Evolutionary conservation across 2,888 invertebrate species (phyloP), one percentile per base, ranked within the genome.

Genomic region (Stenodera caucasica): DNA sequence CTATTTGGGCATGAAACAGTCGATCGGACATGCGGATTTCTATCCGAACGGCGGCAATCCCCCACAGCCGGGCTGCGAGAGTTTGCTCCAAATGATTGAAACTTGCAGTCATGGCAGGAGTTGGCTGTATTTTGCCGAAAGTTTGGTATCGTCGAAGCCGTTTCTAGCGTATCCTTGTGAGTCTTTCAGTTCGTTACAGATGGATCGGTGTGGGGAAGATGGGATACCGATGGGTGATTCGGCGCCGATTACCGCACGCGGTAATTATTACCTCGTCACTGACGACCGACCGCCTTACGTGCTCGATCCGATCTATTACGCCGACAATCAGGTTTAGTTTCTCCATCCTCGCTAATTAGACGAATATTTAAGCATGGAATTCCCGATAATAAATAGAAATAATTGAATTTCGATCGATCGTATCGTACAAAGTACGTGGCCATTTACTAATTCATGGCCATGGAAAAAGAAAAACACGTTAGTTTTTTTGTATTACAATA

Each of bases 11-110:
- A 85, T 87, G 66, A 70, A 73, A n/a, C 70, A 75, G 29, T 83
- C 89, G 4, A 82, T 88, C 15, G 91, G 91, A 0, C 85, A 90
- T 72, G 87, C 81, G 0, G 91, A 91, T 77, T 91, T 90, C 74
- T 91, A 88, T 79, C 91, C 91, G 0, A 91, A 91, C 74, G 85
- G 85, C 12, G 91, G 91, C 0, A 77, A 70, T 32, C 82, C 88
- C 0, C 82, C 82, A 0, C 91, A 91, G 72, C 90, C 90, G 0
- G 90, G 90, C 0, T 90, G 90, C 72, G 80, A 81, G 8, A 82
- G 84, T 30, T 8, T 70, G 80, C 65, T 67, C 29, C 57, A 75
- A 74, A 61, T 75, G 80, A 53, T 79, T 83, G 90, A 87, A 71
- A 84, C 83, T 5, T 90, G 90, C 78, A 90, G 90, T 73, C 91